These are phyloP conservation scores for Ceuthmochares aereus DNA, from an alignment of 2,113 vertebrate genomes.

Conservation along the genomic window DNA sequence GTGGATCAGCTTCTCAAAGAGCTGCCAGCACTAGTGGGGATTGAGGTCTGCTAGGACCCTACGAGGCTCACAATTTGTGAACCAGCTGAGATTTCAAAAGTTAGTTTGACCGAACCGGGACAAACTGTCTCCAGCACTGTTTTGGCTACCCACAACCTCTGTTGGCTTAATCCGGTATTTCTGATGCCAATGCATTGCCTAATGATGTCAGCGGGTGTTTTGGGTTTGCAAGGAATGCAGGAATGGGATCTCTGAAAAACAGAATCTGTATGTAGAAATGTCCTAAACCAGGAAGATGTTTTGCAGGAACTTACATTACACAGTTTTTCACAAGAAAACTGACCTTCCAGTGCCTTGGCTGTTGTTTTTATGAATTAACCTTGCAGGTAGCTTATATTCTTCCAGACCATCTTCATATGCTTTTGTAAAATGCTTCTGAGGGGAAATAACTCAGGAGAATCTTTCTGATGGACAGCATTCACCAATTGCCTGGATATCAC, in stretches of 20 bases:
- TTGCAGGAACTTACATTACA: slow-evolving; percentile 28
- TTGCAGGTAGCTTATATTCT: slow-evolving; percentile 27
- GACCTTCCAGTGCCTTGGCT: not conserved
- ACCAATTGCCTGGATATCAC: not conserved
- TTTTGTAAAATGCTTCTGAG: not conserved
- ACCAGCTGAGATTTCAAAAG: slow-evolving; percentile 23
- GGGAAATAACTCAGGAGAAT: not conserved
- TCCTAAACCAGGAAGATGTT: slow-evolving; percentile 5
- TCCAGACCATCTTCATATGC: not conserved
- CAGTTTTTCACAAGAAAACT: slow-evolving; percentile 6
- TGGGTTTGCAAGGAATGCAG: slow-evolving; percentile 63
- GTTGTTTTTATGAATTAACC: not conserved
- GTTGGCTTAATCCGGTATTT: not conserved
- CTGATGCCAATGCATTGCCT: slow-evolving; percentile 57
- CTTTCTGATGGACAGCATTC: not conserved
- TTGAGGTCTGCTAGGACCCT: not conserved
- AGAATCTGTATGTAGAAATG: slow-evolving; percentile 54
- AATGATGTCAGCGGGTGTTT: slow-evolving; percentile 67
- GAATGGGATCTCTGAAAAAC: slow-evolving; percentile 49
- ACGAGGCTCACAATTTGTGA: not conserved
- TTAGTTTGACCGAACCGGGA: not conserved
- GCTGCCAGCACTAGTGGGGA: not conserved
- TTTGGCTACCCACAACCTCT: slow-evolving; percentile 51
- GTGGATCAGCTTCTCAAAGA: not conserved
- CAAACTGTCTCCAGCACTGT: slow-evolving; percentile 39